Evolutionary conservation across 2,797 vertebrate species (phyloP), one percentile per base, ranked within the genome.

Genomic region (Tadarida brasiliensis): DNA sequence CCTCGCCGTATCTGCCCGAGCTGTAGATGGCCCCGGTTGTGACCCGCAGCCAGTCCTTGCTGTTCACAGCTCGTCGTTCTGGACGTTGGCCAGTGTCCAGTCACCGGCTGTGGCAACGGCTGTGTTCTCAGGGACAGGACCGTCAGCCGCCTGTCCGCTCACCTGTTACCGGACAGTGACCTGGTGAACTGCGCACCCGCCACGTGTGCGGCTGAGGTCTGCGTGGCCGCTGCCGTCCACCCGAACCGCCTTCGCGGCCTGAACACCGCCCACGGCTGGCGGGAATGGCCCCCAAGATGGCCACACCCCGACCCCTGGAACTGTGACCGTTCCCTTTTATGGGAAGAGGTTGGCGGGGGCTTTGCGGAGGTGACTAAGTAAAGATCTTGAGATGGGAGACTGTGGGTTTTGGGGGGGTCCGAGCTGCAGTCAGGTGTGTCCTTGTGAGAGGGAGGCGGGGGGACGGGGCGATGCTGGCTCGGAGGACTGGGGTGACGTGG

Each of bases 61-160:
- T 17, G 30, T 33, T 14, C n/a, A 11, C 5, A 57, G 20, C 77
- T 54, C 10, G 47, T 73, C 49, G 7, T 33, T 30, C 11, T 33
- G 26, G 30, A 67, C 0, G 0, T 22, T 4, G 4, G 39, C 11
- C 5, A 1, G n/a, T 24, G 5, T 74, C 24, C 17, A 6, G 0
- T 22, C 33, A 16, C 22, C 11, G 6, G 30, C 56, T 22, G 24
- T 22, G 39, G 22, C 28, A 76, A 49, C 17, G 5, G 7, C 11
- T 17, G 11, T 26, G 33, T 54, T 57, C 78, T 76, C 30, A 20
- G 76, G 68, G 16, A 7, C 5, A 44, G 54, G 57, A 49, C 22
- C 30, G 35, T 76, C 30, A 20, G 76, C 74, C 54, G 63, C 35
- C 57, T 74, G 1, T 56, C 57, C 1, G 0, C 47, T 71, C 20